Evolutionary conservation across 2,888 invertebrate genomes (phyloP).

Genomic region (Pycnomerus fuliginosus): DNA sequence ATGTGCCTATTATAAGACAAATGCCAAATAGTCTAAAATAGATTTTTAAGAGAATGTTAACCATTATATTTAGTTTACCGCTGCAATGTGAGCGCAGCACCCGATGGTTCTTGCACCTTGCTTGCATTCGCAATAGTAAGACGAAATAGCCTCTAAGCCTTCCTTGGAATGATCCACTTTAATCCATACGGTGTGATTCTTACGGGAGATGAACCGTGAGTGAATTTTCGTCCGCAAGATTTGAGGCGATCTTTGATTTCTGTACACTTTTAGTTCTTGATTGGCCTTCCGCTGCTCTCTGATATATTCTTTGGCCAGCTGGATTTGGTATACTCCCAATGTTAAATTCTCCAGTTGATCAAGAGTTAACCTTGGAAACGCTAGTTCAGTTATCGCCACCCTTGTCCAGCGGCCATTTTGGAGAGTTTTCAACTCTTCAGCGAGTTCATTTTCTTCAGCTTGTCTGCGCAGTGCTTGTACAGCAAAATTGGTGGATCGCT

Average conservation of each 20-base stretch:
- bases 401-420: too few relatives aligned
- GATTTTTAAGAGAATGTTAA: too few relatives aligned
- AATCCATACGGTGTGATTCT: not conserved
- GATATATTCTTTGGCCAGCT: not conserved
- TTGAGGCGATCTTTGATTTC: not conserved
- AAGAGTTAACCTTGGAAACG: not conserved
- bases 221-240: not conserved
- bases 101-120: not conserved
- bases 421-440: too few relatives aligned
- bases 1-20: too few relatives aligned
- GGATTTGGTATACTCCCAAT: not conserved
- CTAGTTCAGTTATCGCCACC: too few relatives aligned
- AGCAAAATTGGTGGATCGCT: too few relatives aligned
- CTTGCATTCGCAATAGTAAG: too few relatives aligned
- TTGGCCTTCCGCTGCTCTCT: not conserved
- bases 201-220: not conserved
- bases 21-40: too few relatives aligned
- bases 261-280: not conserved
- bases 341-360: not conserved
- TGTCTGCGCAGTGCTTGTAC: too few relatives aligned
- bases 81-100: not conserved
- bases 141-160: not conserved
- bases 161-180: not conserved
- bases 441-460: too few relatives aligned
- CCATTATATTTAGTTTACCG: too few relatives aligned